Conservation (phyloP, 2,888 invertebrate genomes). For the Xanthia icteritia region DNA sequence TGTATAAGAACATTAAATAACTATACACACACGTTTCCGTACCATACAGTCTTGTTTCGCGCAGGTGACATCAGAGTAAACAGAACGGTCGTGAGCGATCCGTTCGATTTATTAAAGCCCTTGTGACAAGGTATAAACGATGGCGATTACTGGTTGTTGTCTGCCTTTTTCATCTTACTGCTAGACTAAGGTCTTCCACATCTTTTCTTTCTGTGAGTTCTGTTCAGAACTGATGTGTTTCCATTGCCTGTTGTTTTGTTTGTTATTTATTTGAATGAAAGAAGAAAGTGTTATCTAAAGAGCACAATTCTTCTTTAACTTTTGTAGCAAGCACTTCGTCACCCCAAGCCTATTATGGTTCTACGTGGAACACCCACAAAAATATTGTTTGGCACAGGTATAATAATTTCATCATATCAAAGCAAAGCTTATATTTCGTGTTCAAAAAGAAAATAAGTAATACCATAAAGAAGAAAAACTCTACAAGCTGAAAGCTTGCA, state of each 20-base stretch:
- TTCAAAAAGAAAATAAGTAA: neutral
- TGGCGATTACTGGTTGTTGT: constrained; percentile 38
- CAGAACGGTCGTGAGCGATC: constrained; percentile 62
- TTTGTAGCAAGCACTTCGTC: neutral
- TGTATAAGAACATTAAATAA: constrained; percentile 17
- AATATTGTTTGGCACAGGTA: neutral
- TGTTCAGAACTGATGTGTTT: neutral
- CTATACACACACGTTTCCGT: constrained; percentile 59
- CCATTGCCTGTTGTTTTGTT: neutral
- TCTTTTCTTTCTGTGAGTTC: too few species aligned
- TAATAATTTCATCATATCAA: neutral
- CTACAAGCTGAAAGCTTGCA: neutral
- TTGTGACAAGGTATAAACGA: constrained; percentile 34
- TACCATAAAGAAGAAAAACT: neutral
- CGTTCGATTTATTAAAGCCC: constrained; percentile 38
- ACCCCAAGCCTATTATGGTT: too few species aligned
- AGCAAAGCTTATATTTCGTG: neutral
- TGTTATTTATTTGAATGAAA: too few species aligned
- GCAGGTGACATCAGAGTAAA: constrained; percentile 76
- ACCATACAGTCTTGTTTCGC: constrained; percentile 66
- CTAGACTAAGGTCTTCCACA: neutral
- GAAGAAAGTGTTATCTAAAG: neutral
- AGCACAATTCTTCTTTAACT: too few species aligned
- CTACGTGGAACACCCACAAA: neutral
- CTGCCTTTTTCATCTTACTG: neutral